Conservation (phyloP, 2,888 invertebrate species). For the Ceratothoa steindachneri region DNA sequence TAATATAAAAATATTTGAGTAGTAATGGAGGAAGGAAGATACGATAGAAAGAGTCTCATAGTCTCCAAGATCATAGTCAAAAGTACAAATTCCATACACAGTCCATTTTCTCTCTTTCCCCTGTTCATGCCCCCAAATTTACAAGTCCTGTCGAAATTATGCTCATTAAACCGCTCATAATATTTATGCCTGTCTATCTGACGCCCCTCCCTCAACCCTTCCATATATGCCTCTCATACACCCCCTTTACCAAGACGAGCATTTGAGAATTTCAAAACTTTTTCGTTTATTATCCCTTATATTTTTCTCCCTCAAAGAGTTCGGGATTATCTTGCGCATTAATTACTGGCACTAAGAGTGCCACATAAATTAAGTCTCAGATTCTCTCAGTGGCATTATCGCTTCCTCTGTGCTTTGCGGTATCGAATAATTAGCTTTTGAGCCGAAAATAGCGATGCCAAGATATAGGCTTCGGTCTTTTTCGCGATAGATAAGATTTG, state of each 20-base stretch:
- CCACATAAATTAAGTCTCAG: conserved; percentile 36
- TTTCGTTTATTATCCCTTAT: not conserved
- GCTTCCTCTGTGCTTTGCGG: not conserved
- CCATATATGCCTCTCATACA: no score
- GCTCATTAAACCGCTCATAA: no score
- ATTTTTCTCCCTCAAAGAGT: conserved; percentile 22
- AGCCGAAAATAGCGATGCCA: not conserved
- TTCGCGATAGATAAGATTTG: not conserved
- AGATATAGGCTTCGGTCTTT: not conserved
- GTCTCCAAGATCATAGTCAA: no score
- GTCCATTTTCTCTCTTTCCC: no score
- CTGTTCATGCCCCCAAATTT: no score
- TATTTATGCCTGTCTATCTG: no score
- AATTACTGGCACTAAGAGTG: conserved; percentile 43
- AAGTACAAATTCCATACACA: no score
- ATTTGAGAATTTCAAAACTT: not conserved
- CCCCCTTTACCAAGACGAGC: not conserved
- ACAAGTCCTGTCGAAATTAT: no score
- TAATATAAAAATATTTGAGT: no score
- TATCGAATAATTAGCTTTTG: conserved; percentile 6
- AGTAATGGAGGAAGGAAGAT: no score
- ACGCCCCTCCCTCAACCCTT: no score
- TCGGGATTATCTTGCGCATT: conserved; percentile 42
- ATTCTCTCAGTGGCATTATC: conserved; percentile 3
- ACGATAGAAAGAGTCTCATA: no score